Percentiles rank a stretch among this genome's conserved stretches.
Evolutionary conservation across 2,888 invertebrate genomes (phyloP).

Genomic region (Meta bourneti): DNA sequence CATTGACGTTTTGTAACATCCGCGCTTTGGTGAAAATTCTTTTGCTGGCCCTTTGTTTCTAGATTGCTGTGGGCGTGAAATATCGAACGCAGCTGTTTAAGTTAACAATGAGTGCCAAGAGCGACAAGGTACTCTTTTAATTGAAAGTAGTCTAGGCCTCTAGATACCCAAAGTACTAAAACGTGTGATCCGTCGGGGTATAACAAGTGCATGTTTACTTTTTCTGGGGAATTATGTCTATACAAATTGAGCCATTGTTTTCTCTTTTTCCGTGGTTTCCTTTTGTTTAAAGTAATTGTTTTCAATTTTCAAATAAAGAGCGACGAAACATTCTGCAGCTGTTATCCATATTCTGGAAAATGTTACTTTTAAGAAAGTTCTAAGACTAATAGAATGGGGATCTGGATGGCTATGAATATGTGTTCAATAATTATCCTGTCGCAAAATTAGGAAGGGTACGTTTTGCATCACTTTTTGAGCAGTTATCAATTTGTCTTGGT

Average conservation of each 20-base stretch:
- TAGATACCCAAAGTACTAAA: constrained; percentile 32
- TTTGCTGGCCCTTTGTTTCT: constrained; percentile 49
- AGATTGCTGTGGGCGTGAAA: constrained; percentile 40
- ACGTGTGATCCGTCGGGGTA: neutral
- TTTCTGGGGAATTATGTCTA: neutral
- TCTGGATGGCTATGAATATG: neutral
- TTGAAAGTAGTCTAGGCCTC: constrained; percentile 41
- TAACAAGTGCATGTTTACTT: constrained; percentile 34
- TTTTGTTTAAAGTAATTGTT: neutral
- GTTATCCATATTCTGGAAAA: neutral
- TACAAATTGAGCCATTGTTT: constrained; percentile 11
- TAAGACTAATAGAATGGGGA: neutral
- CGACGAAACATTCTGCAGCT: neutral
- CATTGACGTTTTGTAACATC: constrained; percentile 52
- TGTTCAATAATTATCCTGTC: no score
- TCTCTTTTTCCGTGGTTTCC: neutral
- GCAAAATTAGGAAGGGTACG: no score
- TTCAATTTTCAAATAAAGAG: neutral
- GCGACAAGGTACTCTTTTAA: constrained; percentile 42
- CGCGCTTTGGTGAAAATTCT: constrained; percentile 44
- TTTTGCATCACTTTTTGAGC: no score
- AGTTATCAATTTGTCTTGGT: no score
- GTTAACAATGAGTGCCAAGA: constrained; percentile 44
- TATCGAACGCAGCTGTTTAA: constrained; percentile 63
- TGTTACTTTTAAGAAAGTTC: neutral